Base-by-base conservation (phyloP, 1,140 invertebrate genomes). In the Diorhabda sublineata region DNA sequence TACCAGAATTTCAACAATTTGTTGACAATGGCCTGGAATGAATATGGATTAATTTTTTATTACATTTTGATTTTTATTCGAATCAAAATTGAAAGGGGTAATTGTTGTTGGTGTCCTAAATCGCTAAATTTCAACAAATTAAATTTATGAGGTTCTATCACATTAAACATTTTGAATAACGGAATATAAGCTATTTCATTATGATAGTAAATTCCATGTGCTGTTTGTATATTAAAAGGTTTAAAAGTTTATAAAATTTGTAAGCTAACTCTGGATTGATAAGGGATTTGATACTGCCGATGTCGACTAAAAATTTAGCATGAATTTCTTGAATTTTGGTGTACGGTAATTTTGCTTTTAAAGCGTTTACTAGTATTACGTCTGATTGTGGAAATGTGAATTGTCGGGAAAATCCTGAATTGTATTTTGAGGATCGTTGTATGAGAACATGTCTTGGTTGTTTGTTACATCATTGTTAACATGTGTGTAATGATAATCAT, bases 251-350 rank as follows among this genome's bases (percentile, higher is more conserved):
- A 42, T 56, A 71, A 42, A 43, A 57, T 57, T 67, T n/a, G 59
- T 67, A 66, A 26, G 70, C 69, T 26, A 69, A 45, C 11, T 71
- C 8, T 0, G 67, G 70, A 9, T 67, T 66, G 60, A 71, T 73
- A 43, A 73, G 67, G 47, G n/a, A 52, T 69, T 45, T 66, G 45
- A 45, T 58, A 58, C 67, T 71, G n/a, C 67, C 69, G 42, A 67
- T 73, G 57, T 71, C 66, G 42, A 73, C 67, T 59, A 73, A 63
- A 64, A 73, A 73, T 4, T 71, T 61, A 66, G 69, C 61, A 42
- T 71, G 62, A 41, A 73, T 57, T 64, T 63, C 60, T 42, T 6
- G 26, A 0, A n/a, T 58, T n/a, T 58, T n/a, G n/a, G 8, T 26
- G 26, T 2, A 58, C 11, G 11, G 11, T 11, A 11, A 11, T 11